Conservation (phyloP, 2,888 invertebrate genomes). For the Eristalis arbustorum region DNA sequence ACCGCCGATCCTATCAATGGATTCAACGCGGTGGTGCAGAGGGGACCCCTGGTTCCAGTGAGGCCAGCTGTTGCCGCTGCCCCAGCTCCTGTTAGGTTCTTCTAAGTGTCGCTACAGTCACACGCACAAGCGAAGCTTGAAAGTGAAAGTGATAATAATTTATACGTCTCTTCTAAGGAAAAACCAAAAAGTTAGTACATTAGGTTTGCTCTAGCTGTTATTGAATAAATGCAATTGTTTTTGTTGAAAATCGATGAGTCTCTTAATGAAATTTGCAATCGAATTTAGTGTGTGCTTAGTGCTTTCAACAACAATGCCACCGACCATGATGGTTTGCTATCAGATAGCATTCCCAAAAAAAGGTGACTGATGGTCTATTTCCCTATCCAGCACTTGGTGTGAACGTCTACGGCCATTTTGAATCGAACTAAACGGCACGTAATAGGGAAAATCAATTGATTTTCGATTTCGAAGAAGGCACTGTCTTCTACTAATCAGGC, state of each 20-base stretch:
- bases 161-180: conserved; percentile 30
- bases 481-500: too few species aligned
- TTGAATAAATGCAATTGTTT: not conserved
- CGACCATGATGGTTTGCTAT: too few species aligned
- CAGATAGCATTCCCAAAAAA: too few species aligned
- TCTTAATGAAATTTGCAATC: too few species aligned
- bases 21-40: conserved; percentile 82
- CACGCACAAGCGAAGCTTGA: not conserved
- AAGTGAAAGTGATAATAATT: conserved; percentile 47
- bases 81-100: conserved; percentile 44
- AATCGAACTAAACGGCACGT: too few species aligned
- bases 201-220: not conserved
- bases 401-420: too few species aligned
- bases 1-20: conserved; percentile 77
- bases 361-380: too few species aligned
- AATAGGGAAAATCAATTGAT: too few species aligned
- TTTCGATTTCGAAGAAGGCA: too few species aligned
- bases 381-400: too few species aligned
- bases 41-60: conserved; percentile 80
- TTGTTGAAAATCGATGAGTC: not conserved
- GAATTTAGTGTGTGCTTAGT: too few species aligned
- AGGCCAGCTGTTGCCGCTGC: conserved; percentile 45
- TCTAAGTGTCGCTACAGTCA: conserved; percentile 3
- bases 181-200: conserved; percentile 13
- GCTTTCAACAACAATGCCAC: too few species aligned